Conservation (phyloP, 2,888 invertebrate genomes). For the Aelia acuminata region DNA sequence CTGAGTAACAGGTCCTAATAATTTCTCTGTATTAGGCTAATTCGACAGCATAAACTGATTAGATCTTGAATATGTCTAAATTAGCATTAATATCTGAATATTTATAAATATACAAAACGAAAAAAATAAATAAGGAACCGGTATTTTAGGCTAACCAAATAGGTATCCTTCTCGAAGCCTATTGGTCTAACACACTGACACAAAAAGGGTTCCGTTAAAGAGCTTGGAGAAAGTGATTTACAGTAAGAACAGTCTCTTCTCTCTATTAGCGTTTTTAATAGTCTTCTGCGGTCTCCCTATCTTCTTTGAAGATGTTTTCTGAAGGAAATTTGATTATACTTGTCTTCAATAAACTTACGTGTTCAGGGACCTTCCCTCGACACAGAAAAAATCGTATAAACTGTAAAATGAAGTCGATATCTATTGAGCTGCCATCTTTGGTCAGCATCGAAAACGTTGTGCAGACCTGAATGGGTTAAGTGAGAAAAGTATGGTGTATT, state of each 20-base stretch:
- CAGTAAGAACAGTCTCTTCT: constrained; percentile 23
- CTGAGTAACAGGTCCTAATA: background rate
- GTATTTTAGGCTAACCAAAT: constrained; percentile 11
- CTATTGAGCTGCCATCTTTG: too few relatives aligned
- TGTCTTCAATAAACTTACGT: background rate
- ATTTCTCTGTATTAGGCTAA: background rate
- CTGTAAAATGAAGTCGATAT: too few relatives aligned
- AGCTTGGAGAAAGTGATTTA: constrained; percentile 41
- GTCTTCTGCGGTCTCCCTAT: constrained; percentile 3
- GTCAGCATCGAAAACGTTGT: too few relatives aligned
- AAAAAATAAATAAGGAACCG: background rate
- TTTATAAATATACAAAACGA: background rate
- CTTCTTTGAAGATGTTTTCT: background rate
- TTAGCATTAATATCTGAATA: background rate
- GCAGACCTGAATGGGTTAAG: too few relatives aligned
- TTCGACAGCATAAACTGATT: background rate
- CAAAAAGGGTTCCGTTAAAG: background rate
- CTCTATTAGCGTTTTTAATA: constrained; percentile 26
- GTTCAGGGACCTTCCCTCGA: too few relatives aligned
- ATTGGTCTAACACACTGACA: constrained; percentile 40
- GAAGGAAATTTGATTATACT: background rate
- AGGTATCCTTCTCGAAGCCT: background rate
- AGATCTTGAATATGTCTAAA: background rate
- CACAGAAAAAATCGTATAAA: too few relatives aligned
- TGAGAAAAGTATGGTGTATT: too few relatives aligned